phyloP scores from a whole-genome alignment of 1,140 invertebrate species.

The Drosophila varians region DNA sequence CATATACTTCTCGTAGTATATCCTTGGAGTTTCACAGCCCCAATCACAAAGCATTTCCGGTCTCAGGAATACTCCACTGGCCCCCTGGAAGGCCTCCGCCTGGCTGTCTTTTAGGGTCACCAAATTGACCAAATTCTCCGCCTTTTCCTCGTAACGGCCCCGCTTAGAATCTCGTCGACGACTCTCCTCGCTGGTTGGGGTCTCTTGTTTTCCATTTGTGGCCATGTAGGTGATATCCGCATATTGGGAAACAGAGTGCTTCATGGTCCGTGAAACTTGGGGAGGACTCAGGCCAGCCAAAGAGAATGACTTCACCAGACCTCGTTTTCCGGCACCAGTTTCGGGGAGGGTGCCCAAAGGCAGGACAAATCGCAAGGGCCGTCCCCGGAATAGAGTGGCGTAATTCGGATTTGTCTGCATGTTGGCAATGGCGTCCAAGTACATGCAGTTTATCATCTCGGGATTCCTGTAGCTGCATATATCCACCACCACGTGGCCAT shows the following conservation, averaged over 20 bases:
- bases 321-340: not conserved
- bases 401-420: slow-evolving; percentile 92
- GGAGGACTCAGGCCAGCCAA: slow-evolving; percentile 46
- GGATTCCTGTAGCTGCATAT: slow-evolving; percentile 93
- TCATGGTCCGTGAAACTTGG: slow-evolving; percentile 39
- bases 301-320: slow-evolving; percentile 70
- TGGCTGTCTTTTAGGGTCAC: slow-evolving; percentile 84
- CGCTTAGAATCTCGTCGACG: slow-evolving; percentile 17
- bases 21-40: slow-evolving; percentile 93
- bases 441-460: slow-evolving; percentile 93
- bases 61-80: slow-evolving; percentile 85
- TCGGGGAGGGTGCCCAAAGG: slow-evolving; percentile 78
- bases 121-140: slow-evolving; percentile 78
- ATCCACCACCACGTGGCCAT: slow-evolving; percentile 90
- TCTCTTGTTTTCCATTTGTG: slow-evolving; percentile 51
- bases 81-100: slow-evolving; percentile 84
- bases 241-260: slow-evolving; percentile 69
- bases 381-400: slow-evolving; percentile 90
- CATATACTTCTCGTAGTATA: slow-evolving; percentile 87
- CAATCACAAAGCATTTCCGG: slow-evolving; percentile 89
- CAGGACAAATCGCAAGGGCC: slow-evolving; percentile 90
- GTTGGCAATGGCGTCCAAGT: slow-evolving; percentile 90
- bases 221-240: slow-evolving; percentile 67
- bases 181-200: slow-evolving; percentile 1
- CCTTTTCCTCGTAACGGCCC: slow-evolving; percentile 24